Evolutionary conservation across 2,797 vertebrate genomes (phyloP), one percentile per base, ranked within the genome.

Genomic region (Borostomias antarcticus): DNA sequence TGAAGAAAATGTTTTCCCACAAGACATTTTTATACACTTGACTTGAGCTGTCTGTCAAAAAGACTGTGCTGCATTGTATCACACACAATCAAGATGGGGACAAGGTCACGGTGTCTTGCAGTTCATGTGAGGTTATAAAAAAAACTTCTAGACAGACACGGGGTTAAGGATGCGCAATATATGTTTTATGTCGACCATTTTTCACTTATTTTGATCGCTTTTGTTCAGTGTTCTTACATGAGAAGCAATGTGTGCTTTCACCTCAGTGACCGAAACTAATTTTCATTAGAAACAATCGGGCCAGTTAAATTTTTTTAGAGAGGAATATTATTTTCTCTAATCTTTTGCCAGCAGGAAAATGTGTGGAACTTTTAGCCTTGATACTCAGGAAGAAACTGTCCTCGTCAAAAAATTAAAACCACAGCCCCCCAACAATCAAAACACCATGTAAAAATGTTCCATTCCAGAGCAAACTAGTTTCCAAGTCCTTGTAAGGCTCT

Each of bases 371-470:
- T 11, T 61, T 35, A 58, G 70, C 43, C 37, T 75, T 35, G 40
- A 32, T 10, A 7, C 45, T 58, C 28, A 15, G 53, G 28, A 76
- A 80, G 51, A 4, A 53, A 47, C 78, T 56, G 47, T 70, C 40
- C 61, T 43, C 17, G 33, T 45, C 37, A 17, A 79, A 72, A 74
- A 72, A 76, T 72, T 66, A 25, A 70, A 84, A 76, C 68, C 64
- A 74, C 61, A 52, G 9, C 68, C 65, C 71, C 19, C 13, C 13
- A 13, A 29, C 25, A 47, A n/a, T n/a, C n/a, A 76, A 61, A 47
- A 58, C 56, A 68, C 64, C 66, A 81, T 64, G 70, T 67, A 62
- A 61, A 3, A 40, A 2, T 45, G 35, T 50, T 72, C 74, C 71
- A 11, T 64, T 70, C 29, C 64, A 37, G 23, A 56, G 37, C n/a